These are phyloP conservation scores for Nothobranchius kuhntae DNA, from an alignment of 2,113 vertebrate genomes.

Conservation along the genomic window DNA sequence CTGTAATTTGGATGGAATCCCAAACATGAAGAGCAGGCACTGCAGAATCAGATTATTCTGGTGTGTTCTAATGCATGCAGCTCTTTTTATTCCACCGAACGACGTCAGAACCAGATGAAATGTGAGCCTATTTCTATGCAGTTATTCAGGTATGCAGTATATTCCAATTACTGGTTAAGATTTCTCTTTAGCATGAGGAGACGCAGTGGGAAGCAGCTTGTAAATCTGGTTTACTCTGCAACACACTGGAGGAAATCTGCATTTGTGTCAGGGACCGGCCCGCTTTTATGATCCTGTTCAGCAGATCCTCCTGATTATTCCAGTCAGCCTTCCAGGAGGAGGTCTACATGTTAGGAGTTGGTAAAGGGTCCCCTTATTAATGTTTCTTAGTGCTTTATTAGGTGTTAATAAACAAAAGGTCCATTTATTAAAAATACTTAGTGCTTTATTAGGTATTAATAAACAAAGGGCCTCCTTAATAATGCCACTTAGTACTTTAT, in stretches of 20 bases:
- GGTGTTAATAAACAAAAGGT: too few relatives aligned
- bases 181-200: constrained; percentile 85
- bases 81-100: constrained; percentile 75
- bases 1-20: constrained; percentile 76
- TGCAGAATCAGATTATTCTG: constrained; percentile 77
- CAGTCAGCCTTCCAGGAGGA: too few relatives aligned
- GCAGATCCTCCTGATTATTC: background rate
- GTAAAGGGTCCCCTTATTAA: too few relatives aligned
- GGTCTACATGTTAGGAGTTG: too few relatives aligned
- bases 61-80: constrained; percentile 77
- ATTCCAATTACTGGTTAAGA: constrained; percentile 91
- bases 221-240: constrained; percentile 77
- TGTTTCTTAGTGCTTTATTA: too few relatives aligned
- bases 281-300: constrained; percentile 42
- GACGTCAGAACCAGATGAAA: constrained; percentile 75
- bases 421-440: too few relatives aligned
- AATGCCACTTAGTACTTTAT: too few relatives aligned
- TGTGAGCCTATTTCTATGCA: constrained; percentile 85
- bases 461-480: too few relatives aligned
- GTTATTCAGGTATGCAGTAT: constrained; percentile 90
- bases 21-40: constrained; percentile 61
- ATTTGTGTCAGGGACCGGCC: constrained; percentile 53
- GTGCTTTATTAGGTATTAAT: too few relatives aligned
- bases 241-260: constrained; percentile 50
- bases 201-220: constrained; percentile 72